Base-by-base conservation (phyloP, 2,888 invertebrate genomes). In the Allacma fusca region DNA sequence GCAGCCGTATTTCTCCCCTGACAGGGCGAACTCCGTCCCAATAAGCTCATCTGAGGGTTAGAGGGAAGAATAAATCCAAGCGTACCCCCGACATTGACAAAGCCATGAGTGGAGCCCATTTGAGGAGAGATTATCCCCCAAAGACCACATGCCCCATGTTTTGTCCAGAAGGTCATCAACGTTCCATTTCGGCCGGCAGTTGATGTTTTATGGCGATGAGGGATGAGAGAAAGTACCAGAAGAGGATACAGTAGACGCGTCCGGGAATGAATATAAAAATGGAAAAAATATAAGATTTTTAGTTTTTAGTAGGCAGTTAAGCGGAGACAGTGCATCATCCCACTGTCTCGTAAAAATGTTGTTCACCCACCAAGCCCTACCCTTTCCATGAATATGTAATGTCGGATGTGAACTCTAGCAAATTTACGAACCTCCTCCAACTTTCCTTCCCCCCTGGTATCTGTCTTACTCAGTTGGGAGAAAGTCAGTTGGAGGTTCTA, bases 311-410 rank as follows among this genome's bases (percentile, higher is more conserved):
- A 57, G 26, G 21, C 70, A 65, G 73, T 72, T 65, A 70, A 57
- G 69, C 59, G 64, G 40, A 65, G 78, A 40, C 74, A 68, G 73
- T 79, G 74, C 76, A 79, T 79, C 79, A 79, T 79, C 73, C 68
- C 50, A 76, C 59, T 79, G 76, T 79, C 76, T 76, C 79, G 64
- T 79, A 79, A 79, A 79, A 76, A 76, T 76, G 76, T 78, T 75
- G 64, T 57, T 57, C 64, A 40, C 75, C 78, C 67, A 59, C 34
- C 57, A 71, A 59, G 12, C 21, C 28, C 57, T n/a, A 5, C 50
- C 50, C 50, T 43, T 21, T 57, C 50, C 72, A 78, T 77, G 79
- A 79, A 77, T 78, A 79, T 79, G 77, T 79, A 78, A 79, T 79
- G 74, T 69, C 76, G 79, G 77, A 79, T 77, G 44, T 76, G 75